phyloP scores from a whole-genome alignment of 2,797 vertebrate species.

The Labeo calbasu region DNA sequence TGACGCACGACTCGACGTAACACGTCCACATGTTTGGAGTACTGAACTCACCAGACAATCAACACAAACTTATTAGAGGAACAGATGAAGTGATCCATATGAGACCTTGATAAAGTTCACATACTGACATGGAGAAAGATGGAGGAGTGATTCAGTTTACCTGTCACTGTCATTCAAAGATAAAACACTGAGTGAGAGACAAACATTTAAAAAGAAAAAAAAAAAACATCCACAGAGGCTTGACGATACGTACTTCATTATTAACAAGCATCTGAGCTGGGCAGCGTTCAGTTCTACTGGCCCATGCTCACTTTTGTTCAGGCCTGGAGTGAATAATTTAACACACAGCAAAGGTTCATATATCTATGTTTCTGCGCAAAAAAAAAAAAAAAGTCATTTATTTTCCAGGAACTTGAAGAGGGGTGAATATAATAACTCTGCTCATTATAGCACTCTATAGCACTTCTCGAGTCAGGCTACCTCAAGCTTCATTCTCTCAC shows the following conservation, averaged over 20 bases:
- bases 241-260: constrained; percentile 50
- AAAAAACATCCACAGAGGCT: constrained; percentile 12
- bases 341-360: constrained; percentile 53
- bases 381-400: constrained; percentile 17
- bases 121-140: neutral
- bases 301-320: constrained; percentile 32
- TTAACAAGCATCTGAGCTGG: constrained; percentile 59
- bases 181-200: neutral
- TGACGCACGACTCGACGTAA: neutral
- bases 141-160: neutral
- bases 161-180: neutral
- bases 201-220: neutral
- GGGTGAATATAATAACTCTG: constrained; percentile 27
- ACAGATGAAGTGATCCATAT: neutral
- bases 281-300: constrained; percentile 28
- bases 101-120: neutral
- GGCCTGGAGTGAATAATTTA: constrained; percentile 62
- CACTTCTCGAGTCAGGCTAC: neutral
- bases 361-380: constrained; percentile 33
- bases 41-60: neutral
- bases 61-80: neutral
- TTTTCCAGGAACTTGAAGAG: constrained; percentile 37
- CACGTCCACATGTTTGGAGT: neutral
- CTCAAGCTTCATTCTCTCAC: neutral
- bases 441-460: constrained; percentile 25